Conservation (phyloP, 2,113 vertebrate genomes). For the Gallinago media region DNA sequence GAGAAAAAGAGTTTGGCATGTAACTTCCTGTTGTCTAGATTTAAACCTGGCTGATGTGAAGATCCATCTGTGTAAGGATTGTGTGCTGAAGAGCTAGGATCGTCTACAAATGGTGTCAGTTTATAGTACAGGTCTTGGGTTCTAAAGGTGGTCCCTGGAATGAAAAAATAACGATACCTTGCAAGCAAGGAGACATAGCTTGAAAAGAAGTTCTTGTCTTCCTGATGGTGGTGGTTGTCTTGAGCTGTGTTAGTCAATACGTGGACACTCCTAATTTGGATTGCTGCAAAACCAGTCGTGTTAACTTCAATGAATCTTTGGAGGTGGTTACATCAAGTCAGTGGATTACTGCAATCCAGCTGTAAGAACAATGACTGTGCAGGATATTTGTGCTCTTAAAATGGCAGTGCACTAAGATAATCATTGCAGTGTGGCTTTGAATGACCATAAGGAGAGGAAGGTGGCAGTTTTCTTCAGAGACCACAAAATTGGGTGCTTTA, state of each 20-base stretch:
- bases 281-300: neutral
- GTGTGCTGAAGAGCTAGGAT: neutral
- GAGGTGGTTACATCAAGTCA: neutral
- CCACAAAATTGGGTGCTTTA: neutral
- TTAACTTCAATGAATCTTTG: neutral
- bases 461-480: neutral
- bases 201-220: neutral
- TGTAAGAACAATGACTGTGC: neutral
- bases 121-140: neutral
- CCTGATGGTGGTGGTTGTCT: neutral
- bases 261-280: neutral
- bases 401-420: neutral
- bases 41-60: neutral
- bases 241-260: neutral
- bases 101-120: neutral
- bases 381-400: neutral
- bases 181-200: neutral
- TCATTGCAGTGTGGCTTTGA: neutral
- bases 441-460: neutral
- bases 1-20: neutral
- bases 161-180: fast-evolving
- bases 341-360: neutral
- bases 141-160: neutral
- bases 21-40: neutral
- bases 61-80: neutral